Percentiles rank a stretch among this genome's conserved stretches.
Evolutionary conservation across 1,140 invertebrate genomes (phyloP).

Genomic region (Leguminivora glycinivorella): DNA sequence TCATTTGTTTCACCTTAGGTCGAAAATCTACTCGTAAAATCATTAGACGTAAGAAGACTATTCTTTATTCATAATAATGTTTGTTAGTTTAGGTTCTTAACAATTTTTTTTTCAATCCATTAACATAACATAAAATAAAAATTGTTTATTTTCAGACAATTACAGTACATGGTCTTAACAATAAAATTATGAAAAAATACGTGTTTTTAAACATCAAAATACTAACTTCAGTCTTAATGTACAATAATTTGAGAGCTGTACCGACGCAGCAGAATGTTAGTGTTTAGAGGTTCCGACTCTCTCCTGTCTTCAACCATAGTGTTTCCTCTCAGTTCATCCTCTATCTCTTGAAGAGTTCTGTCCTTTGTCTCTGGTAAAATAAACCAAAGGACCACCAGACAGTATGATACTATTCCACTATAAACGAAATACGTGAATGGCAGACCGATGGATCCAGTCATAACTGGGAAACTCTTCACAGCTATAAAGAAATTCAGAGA

Average conservation of each 20-base stretch:
- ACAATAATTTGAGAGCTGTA: constrained; percentile 26
- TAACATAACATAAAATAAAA: too few relatives aligned
- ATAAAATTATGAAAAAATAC: too few relatives aligned
- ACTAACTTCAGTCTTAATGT: background rate
- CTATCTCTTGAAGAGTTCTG: constrained; percentile 52
- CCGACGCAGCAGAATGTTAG: background rate
- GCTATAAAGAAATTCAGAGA: constrained; percentile 50
- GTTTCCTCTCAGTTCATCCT: constrained; percentile 48
- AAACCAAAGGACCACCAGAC: constrained; percentile 45
- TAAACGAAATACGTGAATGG: constrained; percentile 53
- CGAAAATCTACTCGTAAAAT: too few relatives aligned
- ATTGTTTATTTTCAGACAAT: too few relatives aligned
- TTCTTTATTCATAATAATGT: too few relatives aligned
- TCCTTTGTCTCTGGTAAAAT: constrained; percentile 51
- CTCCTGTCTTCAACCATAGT: background rate
- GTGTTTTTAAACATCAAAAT: too few relatives aligned
- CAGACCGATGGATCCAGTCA: constrained; percentile 46
- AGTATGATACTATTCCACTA: constrained; percentile 38
- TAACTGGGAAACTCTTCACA: constrained; percentile 45
- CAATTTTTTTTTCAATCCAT: too few relatives aligned
- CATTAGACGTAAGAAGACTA: too few relatives aligned
- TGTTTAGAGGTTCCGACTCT: background rate
- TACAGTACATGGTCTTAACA: too few relatives aligned
- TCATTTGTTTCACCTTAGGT: too few relatives aligned
- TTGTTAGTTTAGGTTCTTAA: too few relatives aligned